These are phyloP conservation scores for Balanococcus diminutus DNA, from an alignment of 2,888 invertebrate species.

Conservation along the genomic window DNA sequence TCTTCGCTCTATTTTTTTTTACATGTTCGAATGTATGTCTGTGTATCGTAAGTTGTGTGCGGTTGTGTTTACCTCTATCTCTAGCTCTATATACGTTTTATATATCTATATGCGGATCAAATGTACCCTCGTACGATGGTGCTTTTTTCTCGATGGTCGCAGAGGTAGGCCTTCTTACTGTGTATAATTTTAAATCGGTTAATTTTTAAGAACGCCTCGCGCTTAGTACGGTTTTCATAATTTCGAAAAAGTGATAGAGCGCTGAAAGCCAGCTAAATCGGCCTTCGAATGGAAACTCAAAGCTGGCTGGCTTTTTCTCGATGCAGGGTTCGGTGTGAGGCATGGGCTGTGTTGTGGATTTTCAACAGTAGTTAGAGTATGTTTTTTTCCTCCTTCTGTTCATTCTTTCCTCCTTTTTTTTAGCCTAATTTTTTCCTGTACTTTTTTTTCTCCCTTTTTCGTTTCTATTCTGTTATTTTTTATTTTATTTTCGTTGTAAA, in stretches of 20 bases:
- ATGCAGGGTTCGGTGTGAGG: slow-evolving; percentile 16
- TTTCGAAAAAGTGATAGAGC: not conserved
- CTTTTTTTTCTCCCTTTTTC: not conserved
- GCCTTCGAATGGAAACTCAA: not conserved
- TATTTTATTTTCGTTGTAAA: not conserved
- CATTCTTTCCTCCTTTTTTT: not conserved
- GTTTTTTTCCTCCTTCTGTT: not conserved
- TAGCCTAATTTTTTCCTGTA: not conserved
- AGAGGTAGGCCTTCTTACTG: not conserved
- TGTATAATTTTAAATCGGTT: not conserved
- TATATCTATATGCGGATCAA: not conserved
- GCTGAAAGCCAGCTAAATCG: not conserved
- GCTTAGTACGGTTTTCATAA: not conserved
- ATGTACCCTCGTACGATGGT: not conserved
- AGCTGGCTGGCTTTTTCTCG: not conserved
- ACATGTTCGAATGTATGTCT: not conserved
- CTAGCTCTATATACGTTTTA: not conserved
- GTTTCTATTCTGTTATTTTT: not conserved
- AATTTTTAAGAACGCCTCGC: slow-evolving; percentile 2
- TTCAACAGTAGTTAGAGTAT: not conserved
- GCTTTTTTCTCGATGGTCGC: not conserved
- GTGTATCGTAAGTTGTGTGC: not conserved
- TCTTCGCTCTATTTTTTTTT: not conserved
- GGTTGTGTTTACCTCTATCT: not conserved
- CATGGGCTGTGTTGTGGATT: slow-evolving; percentile 23